A percentile compares a stretch with the other conserved stretches of the same genome.
These are phyloP conservation scores for Leptocoma aspasia DNA, from an alignment of 2,113 vertebrate species.

Conservation along the genomic window DNA sequence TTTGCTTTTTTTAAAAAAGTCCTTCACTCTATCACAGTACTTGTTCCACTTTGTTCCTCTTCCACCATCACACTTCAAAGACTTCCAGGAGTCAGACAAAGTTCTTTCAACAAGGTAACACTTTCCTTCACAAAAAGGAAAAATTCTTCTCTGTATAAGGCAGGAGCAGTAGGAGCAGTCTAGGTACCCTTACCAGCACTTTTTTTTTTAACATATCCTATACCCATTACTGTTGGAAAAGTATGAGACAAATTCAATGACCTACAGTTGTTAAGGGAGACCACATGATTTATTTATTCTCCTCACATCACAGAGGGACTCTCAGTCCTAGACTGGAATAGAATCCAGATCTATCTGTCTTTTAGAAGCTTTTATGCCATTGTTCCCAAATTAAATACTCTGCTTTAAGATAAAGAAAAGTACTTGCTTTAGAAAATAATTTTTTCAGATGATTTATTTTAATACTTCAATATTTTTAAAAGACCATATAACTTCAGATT, in stretches of 20 bases:
- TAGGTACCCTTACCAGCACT: not conserved
- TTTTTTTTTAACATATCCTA: not conserved
- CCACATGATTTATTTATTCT: not conserved
- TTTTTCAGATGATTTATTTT: not conserved
- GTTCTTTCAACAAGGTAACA: not conserved
- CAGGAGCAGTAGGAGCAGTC: not conserved
- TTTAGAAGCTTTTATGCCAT: not conserved
- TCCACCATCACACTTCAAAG: conserved; percentile 23
- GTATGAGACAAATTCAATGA: not conserved
- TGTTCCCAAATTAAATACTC: not conserved
- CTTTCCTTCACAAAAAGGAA: not conserved
- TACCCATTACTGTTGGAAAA: not conserved
- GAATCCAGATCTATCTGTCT: not conserved
- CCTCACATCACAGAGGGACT: not conserved
- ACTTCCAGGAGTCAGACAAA: conserved; percentile 18
- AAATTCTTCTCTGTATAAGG: not conserved
- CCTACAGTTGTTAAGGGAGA: not conserved
- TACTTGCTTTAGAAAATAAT: not conserved
- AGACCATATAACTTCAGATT: not conserved
- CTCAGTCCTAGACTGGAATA: not conserved
- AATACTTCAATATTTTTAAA: not conserved
- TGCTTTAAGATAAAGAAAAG: not conserved
- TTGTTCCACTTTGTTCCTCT: conserved; percentile 10
- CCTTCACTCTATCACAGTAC: not conserved
- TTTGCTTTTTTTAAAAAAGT: not conserved